Base-by-base conservation (phyloP, 2,113 vertebrate species). In the Brachirus orientalis region DNA sequence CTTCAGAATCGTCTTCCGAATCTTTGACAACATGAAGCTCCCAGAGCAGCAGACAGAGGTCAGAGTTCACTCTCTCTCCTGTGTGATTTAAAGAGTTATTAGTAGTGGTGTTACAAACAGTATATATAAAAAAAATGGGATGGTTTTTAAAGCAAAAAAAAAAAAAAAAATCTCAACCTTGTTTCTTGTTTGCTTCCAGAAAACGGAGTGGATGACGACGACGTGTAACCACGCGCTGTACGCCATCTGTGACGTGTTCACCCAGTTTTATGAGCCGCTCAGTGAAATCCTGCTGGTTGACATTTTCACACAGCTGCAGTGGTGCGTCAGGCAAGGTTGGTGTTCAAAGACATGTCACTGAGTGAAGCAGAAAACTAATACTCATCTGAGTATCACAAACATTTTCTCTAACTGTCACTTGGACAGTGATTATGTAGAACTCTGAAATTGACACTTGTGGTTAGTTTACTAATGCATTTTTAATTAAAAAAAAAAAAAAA, bases 1-100 rank as follows among this genome's bases (percentile, higher is more conserved):
- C 58, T 99, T 99, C 83, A 92, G 97, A 75, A 97, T 99, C 17
- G 95, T 99, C 66, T 99, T 98, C 88, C 92, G 97, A 44, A 99
- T 99, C 90, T 99, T 98, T 48, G 96, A 99, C 90, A 99, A 99
- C 37, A 99, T 99, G 97, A 99, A 99, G 81, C 96, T 98, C 8
- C 97, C 97, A 0, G 97, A 99, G 75, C 96, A 96, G 58, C 97
- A 98, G 85, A 98, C 96, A 0, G 97, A 99, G 95, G 97, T 98
- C 79, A 86, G 83, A 62, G 55, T 11, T 63, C 55, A 51, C 33
- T 6, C 12, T 5, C 5, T n/a, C 17, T 37, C 11, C 16, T 59
- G 33, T 18, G 7, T 18, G 46, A 20, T 73, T 16, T 52, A 20
- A 66, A 38, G 10, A 8, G 8, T 7, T 10, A 38, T 8, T 7